Evolutionary conservation across 1,140 invertebrate species (phyloP).

Genomic region (Tribolium madens): DNA sequence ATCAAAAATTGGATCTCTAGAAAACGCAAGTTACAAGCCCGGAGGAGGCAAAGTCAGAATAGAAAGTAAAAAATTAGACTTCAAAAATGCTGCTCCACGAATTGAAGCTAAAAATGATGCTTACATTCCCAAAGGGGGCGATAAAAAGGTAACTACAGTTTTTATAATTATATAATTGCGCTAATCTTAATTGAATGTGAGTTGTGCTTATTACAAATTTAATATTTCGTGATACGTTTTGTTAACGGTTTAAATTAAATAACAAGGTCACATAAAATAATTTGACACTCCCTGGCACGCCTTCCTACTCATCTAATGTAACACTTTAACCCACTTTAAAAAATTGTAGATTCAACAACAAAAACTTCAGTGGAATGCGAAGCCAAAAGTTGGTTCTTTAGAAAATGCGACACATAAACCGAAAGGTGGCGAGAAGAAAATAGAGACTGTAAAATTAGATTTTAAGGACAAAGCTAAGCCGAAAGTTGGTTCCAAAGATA

Average conservation of each 20-base stretch:
- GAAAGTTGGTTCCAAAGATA: slow-evolving; percentile 94
- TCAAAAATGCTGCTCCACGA: slow-evolving; percentile 82
- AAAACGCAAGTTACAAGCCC: slow-evolving; percentile 92
- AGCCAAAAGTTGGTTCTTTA: slow-evolving; percentile 92
- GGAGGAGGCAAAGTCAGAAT: slow-evolving; percentile 94
- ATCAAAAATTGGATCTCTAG: slow-evolving; percentile 94
- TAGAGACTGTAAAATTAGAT: slow-evolving; percentile 88
- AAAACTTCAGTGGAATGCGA: slow-evolving; percentile 93
- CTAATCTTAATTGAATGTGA: background rate
- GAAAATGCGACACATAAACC: slow-evolving; percentile 95
- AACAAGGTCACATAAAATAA: slow-evolving; percentile 13
- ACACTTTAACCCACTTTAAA: background rate
- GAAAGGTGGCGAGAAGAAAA: slow-evolving; percentile 93
- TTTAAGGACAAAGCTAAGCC: slow-evolving; percentile 93
- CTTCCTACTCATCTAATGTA: slow-evolving; percentile 18
- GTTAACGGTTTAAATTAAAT: slow-evolving; percentile 12
- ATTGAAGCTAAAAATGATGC: slow-evolving; percentile 93
- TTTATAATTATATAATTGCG: background rate
- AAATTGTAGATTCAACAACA: slow-evolving; percentile 80
- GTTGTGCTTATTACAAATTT: slow-evolving; percentile 2
- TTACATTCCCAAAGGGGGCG: slow-evolving; percentile 88
- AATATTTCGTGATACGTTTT: background rate
- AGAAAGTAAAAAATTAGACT: slow-evolving; percentile 87
- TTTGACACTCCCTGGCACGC: slow-evolving; percentile 26
- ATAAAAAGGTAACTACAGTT: slow-evolving; percentile 84